Base-by-base conservation (phyloP, 92 coral and sea anemone genomes). In the Phymanthus crucifer region DNA sequence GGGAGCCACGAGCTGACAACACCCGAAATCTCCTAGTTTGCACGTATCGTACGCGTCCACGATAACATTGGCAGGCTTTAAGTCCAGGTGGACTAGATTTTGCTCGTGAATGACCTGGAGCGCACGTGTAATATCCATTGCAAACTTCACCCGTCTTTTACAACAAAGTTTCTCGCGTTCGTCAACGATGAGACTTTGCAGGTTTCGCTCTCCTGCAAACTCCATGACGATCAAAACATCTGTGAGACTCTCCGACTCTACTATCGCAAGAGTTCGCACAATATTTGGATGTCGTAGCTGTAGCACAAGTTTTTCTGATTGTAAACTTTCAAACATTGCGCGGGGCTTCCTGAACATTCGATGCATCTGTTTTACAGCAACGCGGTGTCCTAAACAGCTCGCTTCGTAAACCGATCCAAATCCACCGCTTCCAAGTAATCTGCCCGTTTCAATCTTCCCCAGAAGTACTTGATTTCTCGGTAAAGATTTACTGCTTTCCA, bases 21-120 rank as follows among this genome's bases (percentile, higher is more conserved):
- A 94, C 43, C 98, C 98, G 72, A 94, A 94, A 54, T 94, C 98
- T 50, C 91, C 98, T 66, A 94, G 90, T 76, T 92, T 94, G 83
- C 98, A 94, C 12, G 80, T 82, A 78, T 83, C 93, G 40, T 83
- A 85, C 16, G 47, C 43, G 50, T 90, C 90, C 45, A 94, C 83
- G 67, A 94, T 90, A 70, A 94, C 87, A 81, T 94, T 94, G 5
- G 98, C 97, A 40, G 98, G 98, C 61, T 94, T 94, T 78, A 94
- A 73, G 86, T 94, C 98, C 83, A 94, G 86, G 75, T 94, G 98
- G 4, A 85, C 90, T 31, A 94, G 78, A 47, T 88, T 79, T 58
- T 85, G 80, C 48, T 86, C 83, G 78, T 94, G 98, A 33, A 94
- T 86, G 57, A 82, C 88, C 72, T 83, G 84, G 79, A 94, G 75